Evolutionary conservation across 1,140 invertebrate genomes (phyloP), one percentile per base, ranked within the genome.

Genomic region (Plodia interpunctella): DNA sequence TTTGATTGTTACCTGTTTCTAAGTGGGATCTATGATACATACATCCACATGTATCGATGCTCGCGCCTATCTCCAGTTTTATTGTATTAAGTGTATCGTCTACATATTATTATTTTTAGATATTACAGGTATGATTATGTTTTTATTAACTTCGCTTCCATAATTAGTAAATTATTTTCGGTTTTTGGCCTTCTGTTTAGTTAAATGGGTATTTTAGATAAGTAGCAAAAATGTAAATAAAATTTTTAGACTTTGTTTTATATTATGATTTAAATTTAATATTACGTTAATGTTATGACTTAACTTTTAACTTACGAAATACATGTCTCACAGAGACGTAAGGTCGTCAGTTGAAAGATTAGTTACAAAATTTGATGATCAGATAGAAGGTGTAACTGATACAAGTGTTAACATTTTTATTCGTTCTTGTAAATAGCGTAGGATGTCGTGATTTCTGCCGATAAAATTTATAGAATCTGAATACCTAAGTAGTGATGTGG

Each of bases 181-280:
- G 32, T 11, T 35, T n/a, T 35, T 11, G 15, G 38, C 15, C 13
- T n/a, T 44, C 13, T 44, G 13, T 44, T 44, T 44, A 44, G 15
- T 44, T 17, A 44, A 15, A 1, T 13, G 38, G 38, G n/a, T 15
- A 44, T 11, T 35, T 35, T 9, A 35, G 32, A 35, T 44, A 44
- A 15, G 38, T 44, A 44, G 38, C 13, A 44, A 44, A 44, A 44
- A 44, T 44, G 30, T 32, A 32, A 44, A n/a, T 44, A 44, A 25
- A 25, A 2, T 25, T 25, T 3, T 15, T 44, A 10, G 15, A 44
- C 38, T 44, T 44, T n/a, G 38, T 5, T 44, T n/a, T 44, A 15
- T 4, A 44, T 15, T n/a, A 44, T 15, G 38, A 15, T 15, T 11
- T 32, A 9, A 32, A 8, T 32, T 44, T 15, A 2, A 10, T 44